These are phyloP conservation scores for Phaonia tiefii DNA, from an alignment of 2,888 invertebrate species.

Conservation along the genomic window DNA sequence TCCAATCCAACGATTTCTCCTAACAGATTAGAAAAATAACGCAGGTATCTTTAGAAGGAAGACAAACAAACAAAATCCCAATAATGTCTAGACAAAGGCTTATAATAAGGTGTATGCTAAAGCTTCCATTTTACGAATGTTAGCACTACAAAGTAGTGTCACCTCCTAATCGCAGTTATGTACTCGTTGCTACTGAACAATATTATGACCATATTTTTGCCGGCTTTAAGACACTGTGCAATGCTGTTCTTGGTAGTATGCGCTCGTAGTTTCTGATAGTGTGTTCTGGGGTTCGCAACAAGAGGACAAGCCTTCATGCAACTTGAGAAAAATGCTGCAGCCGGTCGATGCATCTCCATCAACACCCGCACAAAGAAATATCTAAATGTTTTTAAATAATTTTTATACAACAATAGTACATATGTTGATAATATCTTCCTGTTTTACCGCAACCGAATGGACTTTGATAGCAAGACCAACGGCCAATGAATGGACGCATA, in stretches of 20 bases:
- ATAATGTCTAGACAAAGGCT: too few species aligned
- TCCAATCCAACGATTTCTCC: too few species aligned
- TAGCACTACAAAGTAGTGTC: too few species aligned
- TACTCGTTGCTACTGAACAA: too few species aligned
- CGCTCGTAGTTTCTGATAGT: too few species aligned
- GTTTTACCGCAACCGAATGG: background rate
- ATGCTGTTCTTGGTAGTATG: background rate
- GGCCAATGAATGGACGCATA: background rate
- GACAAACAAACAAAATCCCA: too few species aligned
- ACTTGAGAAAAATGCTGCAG: background rate
- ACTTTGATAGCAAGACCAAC: slow-evolving; percentile 1
- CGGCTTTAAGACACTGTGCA: slow-evolving; percentile 3
- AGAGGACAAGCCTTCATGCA: background rate
- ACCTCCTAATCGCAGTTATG: too few species aligned
- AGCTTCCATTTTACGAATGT: too few species aligned
- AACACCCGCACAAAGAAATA: slow-evolving; percentile 25
- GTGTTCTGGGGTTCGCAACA: background rate
- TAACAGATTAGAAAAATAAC: too few species aligned
- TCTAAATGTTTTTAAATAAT: slow-evolving; percentile 14
- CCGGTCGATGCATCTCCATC: slow-evolving; percentile 7
- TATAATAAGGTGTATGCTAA: too few species aligned
- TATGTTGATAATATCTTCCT: slow-evolving; percentile 15
- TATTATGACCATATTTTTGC: too few species aligned
- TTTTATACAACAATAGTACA: slow-evolving; percentile 15
- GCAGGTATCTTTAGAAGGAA: too few species aligned